Evolutionary conservation across 2,797 vertebrate genomes (phyloP), one percentile per base, ranked within the genome.

Genomic region (Phylloscopus collybita): DNA sequence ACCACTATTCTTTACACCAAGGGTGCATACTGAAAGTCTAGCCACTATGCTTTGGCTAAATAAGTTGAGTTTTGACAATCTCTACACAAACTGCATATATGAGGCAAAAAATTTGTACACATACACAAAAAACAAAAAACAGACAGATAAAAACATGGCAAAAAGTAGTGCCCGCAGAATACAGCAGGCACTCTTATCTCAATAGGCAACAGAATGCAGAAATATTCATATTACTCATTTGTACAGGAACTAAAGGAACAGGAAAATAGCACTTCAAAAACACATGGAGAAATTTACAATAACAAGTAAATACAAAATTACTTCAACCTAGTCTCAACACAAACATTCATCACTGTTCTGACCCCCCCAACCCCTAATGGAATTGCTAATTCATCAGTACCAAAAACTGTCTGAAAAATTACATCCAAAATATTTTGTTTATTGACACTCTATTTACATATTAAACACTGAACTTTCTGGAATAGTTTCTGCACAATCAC

Each of bases 21-120:
- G 7, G 1, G 2, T 0, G 0, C 4, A 16, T 6, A 45, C 19
- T 42, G 32, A 20, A 81, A 79, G 25, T 11, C 21, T 23, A 57
- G 18, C 13, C 74, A 71, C 56, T 65, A 49, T 4, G 49, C 9
- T 57, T 53, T 3, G 15, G 20, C 29, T 67, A 34, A 34, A 34
- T 34, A 34, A 34, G 10, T 13, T 76, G 22, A 2, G 5, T 90
- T 92, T 67, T 78, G 62, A 84, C 17, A 50, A 15, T 49, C 59
- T 30, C 32, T 27, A 51, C 15, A 64, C 9, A 88, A 34, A 53
- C 7, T 18, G 26, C 23, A 45, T 13, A 38, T 9, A 56, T 13
- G 7, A 64, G 53, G 23, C 15, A 56, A 92, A 73, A 66, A 29
- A 6, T 13, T 76, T 25, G 47, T 36, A 29, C 10, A 75, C 9